Conservation (phyloP, 2,113 vertebrate genomes). For the Leptobrachium leishanense region DNA sequence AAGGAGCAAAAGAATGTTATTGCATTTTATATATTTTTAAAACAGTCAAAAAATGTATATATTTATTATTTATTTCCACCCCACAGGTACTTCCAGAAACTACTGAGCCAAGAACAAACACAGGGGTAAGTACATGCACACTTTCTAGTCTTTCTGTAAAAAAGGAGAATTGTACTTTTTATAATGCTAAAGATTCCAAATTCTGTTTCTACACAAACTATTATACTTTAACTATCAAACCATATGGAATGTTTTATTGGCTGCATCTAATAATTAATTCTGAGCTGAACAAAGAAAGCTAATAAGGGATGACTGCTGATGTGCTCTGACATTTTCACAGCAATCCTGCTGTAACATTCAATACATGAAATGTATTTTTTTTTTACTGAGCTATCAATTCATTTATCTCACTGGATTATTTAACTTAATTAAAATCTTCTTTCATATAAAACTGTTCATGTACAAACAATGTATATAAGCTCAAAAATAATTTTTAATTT, state of each 20-base stretch:
- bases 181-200: too few relatives aligned
- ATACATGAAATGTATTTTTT: not conserved
- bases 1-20: not conserved
- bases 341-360: not conserved
- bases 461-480: too few relatives aligned
- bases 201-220: too few relatives aligned
- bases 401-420: too few relatives aligned
- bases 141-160: slow-evolving; percentile 5
- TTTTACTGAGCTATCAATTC: too few relatives aligned
- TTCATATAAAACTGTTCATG: too few relatives aligned
- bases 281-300: not conserved
- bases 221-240: too few relatives aligned
- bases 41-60: not conserved
- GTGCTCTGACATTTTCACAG: not conserved
- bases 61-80: slow-evolving; percentile 47
- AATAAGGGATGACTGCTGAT: not conserved
- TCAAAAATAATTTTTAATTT: too few relatives aligned
- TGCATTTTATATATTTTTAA: not conserved
- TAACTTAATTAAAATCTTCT: too few relatives aligned
- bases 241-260: not conserved
- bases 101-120: slow-evolving; percentile 68
- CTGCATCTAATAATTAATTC: not conserved
- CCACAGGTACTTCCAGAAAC: slow-evolving; percentile 65
- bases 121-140: slow-evolving; percentile 64
- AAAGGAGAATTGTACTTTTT: not conserved